Percentiles rank a stretch among this genome's conserved stretches.
Evolutionary conservation across 2,888 invertebrate genomes (phyloP).

Genomic region (Eupithecia subfuscata): DNA sequence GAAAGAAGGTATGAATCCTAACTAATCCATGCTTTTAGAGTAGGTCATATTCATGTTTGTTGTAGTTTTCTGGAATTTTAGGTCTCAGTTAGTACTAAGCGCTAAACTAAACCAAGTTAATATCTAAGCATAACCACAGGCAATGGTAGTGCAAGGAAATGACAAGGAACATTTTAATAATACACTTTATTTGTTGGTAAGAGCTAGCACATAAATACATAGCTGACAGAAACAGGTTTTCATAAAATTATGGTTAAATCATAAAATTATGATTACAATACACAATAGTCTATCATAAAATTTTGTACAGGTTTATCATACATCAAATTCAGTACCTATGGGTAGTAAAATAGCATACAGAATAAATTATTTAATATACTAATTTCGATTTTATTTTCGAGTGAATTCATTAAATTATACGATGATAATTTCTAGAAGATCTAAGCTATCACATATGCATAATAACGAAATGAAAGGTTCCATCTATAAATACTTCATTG

Average conservation of each 20-base stretch:
- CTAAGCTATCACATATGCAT: constrained; percentile 79
- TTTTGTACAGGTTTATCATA: constrained; percentile 74
- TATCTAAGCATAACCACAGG: not conserved
- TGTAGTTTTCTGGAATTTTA: not conserved
- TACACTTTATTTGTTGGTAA: constrained; percentile 81
- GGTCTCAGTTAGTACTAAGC: not conserved
- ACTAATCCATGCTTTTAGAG: not conserved
- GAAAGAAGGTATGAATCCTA: too few species aligned
- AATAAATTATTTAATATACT: constrained; percentile 65
- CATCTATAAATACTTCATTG: constrained; percentile 77
- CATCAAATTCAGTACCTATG: constrained; percentile 42
- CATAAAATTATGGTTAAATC: constrained; percentile 64
- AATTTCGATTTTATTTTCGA: constrained; percentile 63
- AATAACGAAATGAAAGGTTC: constrained; percentile 63
- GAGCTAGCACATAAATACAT: constrained; percentile 77
- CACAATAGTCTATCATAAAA: constrained; percentile 65
- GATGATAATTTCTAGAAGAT: constrained; percentile 71
- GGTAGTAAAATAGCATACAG: constrained; percentile 50
- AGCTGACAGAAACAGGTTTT: constrained; percentile 68
- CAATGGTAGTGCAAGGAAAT: constrained; percentile 5
- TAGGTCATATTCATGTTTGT: not conserved
- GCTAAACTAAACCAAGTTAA: not conserved
- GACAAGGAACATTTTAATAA: constrained; percentile 58
- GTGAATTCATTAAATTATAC: constrained; percentile 51
- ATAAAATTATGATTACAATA: constrained; percentile 67